These are phyloP conservation scores for Malthinus flaveolus DNA, from an alignment of 2,888 invertebrate genomes.

Conservation along the genomic window DNA sequence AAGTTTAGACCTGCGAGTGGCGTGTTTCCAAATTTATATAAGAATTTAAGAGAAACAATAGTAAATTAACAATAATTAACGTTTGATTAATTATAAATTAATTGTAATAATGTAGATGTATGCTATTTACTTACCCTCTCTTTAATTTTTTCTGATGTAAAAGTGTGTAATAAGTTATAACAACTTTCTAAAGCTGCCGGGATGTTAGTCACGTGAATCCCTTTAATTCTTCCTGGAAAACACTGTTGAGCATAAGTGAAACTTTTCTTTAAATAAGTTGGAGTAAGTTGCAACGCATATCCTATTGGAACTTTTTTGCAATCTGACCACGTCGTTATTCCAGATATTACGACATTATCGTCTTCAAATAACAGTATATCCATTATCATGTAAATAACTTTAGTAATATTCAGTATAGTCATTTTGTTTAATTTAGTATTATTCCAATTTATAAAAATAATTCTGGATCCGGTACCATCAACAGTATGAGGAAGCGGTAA, in stretches of 20 bases:
- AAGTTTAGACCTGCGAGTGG: no score
- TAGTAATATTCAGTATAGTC: background rate
- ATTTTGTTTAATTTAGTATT: background rate
- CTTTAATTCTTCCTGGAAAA: slow-evolving; percentile 1
- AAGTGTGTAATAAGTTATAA: background rate
- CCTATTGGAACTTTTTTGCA: background rate
- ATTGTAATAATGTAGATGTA: no score
- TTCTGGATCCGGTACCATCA: background rate
- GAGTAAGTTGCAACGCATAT: background rate
- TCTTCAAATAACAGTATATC: no score
- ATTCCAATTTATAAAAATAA: background rate
- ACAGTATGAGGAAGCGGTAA: background rate
- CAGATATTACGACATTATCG: background rate
- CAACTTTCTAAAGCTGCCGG: background rate
- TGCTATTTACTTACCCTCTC: background rate
- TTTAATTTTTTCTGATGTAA: background rate
- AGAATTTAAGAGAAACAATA: no score
- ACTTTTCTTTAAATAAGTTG: background rate
- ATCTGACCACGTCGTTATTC: background rate
- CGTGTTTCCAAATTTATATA: no score
- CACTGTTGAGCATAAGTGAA: background rate
- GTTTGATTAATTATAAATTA: background rate
- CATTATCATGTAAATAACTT: background rate
- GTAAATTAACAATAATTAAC: no score
- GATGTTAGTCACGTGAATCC: background rate